Evolutionary conservation across 2,888 invertebrate species (phyloP), one percentile per base, ranked within the genome.

Genomic region (Lamproptera curius): DNA sequence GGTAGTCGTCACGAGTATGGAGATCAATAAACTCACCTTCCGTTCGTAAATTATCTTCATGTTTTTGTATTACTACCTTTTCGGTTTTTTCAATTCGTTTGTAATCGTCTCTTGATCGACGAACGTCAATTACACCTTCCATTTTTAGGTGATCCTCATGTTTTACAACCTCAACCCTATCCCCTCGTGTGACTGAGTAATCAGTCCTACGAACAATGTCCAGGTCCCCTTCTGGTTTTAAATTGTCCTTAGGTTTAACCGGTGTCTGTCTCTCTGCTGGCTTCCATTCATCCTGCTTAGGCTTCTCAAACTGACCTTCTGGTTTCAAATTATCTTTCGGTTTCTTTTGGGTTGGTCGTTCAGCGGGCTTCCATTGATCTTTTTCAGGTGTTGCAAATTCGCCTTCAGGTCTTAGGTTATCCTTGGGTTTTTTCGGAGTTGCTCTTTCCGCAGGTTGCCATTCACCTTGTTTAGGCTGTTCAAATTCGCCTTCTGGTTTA

Each of bases 141-240:
- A 93, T 90, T 65, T 86, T 90, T 1, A 93, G 74, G 65, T 93
- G 91, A 67, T 94, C 93, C 70, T 92, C 90, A 55, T 90, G 91
- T 62, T 70, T 88, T 1, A 91, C 88, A 1, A 92, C 73, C 48
- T 91, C 89, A 1, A 89, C 88, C 45, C 92, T 79, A 63, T 93
- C 93, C 5, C 90, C 91, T 44, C 80, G 80, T 15, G 88, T 85
- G 3, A 88, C 83, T 11, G 82, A 82, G 48, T 81, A 86, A 68
- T 69, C 88, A 53, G 70, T 78, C 61, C 79, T 76, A 63, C 70
- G 81, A 58, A 66, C 65, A 57, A 74, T 73, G 64, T 69, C 89
- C 89, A 78, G 91, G 65, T 88, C 82, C 16, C 91, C 91, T 71
- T 91, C 91, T 1, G 91, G 90, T 58, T 83, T 87, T 0, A 94